Conservation (phyloP, 2,797 vertebrate species). For the Psittacula echo region DNA sequence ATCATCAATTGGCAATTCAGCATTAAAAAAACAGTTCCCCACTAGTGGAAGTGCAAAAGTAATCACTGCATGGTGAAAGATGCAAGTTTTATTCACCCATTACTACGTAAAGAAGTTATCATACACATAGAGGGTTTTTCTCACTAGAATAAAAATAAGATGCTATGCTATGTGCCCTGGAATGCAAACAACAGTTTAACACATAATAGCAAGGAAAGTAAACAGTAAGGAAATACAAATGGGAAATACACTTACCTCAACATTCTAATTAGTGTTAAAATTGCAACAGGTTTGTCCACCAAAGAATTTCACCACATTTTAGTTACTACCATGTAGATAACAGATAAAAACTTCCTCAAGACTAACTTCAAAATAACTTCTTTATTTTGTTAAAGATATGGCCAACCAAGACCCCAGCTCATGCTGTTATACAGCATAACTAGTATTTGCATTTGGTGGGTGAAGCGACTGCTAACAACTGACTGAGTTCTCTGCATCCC, state of each 20-base stretch:
- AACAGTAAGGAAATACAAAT: not conserved
- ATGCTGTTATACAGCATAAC: not conserved
- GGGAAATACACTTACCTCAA: not conserved
- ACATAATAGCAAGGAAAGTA: not conserved
- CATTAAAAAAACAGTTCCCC: not conserved
- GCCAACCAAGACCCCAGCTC: not conserved
- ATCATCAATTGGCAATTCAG: not conserved
- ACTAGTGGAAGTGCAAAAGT: not conserved
- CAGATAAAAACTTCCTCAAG: not conserved
- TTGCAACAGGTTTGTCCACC: not conserved
- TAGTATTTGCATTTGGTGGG: not conserved
- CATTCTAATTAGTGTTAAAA: not conserved
- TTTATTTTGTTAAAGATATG: not conserved
- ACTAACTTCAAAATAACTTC: not conserved
- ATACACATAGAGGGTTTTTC: fast-evolving
- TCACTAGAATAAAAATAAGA: not conserved
- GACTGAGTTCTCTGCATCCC: not conserved
- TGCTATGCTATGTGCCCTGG: not conserved
- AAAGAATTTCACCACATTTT: not conserved
- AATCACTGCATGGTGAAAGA: not conserved
- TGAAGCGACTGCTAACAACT: not conserved
- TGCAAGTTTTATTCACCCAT: not conserved
- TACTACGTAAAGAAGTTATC: not conserved
- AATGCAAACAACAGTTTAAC: not conserved
- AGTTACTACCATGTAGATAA: not conserved